Evolutionary conservation across 2,113 vertebrate genomes (phyloP).

Genomic region (Lepus europaeus): DNA sequence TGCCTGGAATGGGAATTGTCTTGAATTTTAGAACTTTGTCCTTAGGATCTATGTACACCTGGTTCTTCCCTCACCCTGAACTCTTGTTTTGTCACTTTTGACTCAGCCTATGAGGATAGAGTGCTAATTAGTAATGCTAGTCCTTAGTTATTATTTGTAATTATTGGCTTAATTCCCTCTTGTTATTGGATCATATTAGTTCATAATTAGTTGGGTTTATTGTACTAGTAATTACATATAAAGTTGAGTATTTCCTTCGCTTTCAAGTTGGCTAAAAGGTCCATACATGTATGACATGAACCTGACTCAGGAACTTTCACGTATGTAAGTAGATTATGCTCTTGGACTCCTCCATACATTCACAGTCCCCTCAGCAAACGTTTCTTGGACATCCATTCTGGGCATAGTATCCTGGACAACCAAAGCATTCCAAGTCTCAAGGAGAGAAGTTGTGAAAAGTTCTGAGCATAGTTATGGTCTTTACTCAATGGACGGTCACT

Average conservation of each 20-base stretch:
- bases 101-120: constrained; percentile 42
- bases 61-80: constrained; percentile 29
- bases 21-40: constrained; percentile 36
- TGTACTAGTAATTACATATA: constrained; percentile 70
- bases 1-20: background rate
- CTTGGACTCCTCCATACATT: background rate
- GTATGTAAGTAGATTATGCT: constrained; percentile 41
- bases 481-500: background rate
- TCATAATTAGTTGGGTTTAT: constrained; percentile 73
- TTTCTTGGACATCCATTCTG: constrained; percentile 9
- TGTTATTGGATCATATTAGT: constrained; percentile 54
- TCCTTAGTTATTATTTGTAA: constrained; percentile 67
- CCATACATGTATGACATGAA: constrained; percentile 21
- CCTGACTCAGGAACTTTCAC: constrained; percentile 50
- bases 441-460: background rate
- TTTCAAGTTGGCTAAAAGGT: constrained; percentile 71
- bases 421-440: background rate
- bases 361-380: constrained; percentile 3
- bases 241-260: constrained; percentile 75
- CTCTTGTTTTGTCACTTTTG: constrained; percentile 67
- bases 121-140: constrained; percentile 72
- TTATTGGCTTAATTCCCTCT: constrained; percentile 72
- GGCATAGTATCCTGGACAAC: background rate
- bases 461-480: background rate
- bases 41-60: background rate